Percentiles rank a stretch among this genome's conserved stretches.
Evolutionary conservation across 2,888 invertebrate species (phyloP).

Genomic region (Ametastegia equiseti): DNA sequence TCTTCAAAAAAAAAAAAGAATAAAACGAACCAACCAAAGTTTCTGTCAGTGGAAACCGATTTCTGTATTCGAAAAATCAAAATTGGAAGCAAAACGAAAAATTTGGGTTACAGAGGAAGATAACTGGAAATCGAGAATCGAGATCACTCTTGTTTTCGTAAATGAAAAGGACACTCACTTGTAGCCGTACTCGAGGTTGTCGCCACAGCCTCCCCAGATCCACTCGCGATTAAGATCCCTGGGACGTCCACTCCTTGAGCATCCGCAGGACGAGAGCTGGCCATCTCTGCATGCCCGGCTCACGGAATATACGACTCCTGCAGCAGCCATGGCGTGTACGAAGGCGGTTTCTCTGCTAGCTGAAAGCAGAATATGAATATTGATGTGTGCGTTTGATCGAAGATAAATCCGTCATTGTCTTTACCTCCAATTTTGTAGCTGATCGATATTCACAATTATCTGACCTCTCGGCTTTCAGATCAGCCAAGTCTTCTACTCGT

Average conservation of each 20-base stretch:
- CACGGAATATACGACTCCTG: slow-evolving; percentile 92
- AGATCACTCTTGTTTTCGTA: no score
- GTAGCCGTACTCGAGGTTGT: slow-evolving; percentile 97
- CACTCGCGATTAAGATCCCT: slow-evolving; percentile 92
- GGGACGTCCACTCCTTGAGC: slow-evolving; percentile 90
- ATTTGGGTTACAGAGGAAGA: no score
- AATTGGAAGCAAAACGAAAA: no score
- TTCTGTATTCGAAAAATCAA: no score
- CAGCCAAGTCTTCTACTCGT: no score
- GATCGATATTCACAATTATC: background rate
- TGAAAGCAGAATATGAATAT: slow-evolving; percentile 64
- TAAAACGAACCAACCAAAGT: no score
- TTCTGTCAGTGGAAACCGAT: no score
- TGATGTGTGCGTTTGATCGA: background rate
- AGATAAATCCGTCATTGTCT: background rate
- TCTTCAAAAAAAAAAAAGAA: no score
- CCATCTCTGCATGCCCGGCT: slow-evolving; percentile 95
- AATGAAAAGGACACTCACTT: slow-evolving; percentile 80
- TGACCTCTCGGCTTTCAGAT: no score
- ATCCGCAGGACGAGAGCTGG: slow-evolving; percentile 92
- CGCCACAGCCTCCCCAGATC: slow-evolving; percentile 99
- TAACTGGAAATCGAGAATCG: no score
- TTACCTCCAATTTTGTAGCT: background rate
- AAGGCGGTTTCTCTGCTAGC: slow-evolving; percentile 94
- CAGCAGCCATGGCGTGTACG: slow-evolving; percentile 92